Conservation (phyloP, 2,888 invertebrate species). For the Euproctis similis region DNA sequence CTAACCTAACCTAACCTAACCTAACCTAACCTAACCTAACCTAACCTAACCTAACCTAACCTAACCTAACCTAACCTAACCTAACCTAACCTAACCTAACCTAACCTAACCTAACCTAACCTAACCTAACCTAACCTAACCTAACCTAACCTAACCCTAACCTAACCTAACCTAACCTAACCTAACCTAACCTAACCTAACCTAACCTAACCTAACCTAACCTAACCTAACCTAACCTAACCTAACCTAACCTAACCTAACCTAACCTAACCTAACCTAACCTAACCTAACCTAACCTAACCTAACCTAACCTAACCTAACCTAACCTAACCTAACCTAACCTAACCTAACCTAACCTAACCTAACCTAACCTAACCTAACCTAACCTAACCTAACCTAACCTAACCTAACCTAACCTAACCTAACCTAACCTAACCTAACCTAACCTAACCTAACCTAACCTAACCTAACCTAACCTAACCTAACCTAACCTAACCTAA, state of each 20-base stretch:
- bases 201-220: conserved; percentile 6
- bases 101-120: conserved; percentile 8
- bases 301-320: conserved; percentile 2
- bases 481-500: too few relatives aligned
- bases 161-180: conserved; percentile 8
- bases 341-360: conserved; percentile 8
- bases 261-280: conserved; percentile 9
- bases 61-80: conserved; percentile 11
- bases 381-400: conserved; percentile 8
- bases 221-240: conserved; percentile 10
- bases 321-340: conserved; percentile 7
- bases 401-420: conserved; percentile 7
- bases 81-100: conserved; percentile 9
- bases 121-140: conserved; percentile 8
- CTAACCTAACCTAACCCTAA: too few relatives aligned
- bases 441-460: conserved; percentile 6
- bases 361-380: conserved; percentile 7
- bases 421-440: conserved; percentile 7
- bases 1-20: conserved; percentile 11
- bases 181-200: conserved; percentile 8
- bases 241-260: conserved; percentile 10
- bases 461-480: conserved; percentile 7
- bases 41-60: conserved; percentile 12
- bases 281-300: conserved; percentile 5
- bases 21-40: conserved; percentile 11